Conservation (phyloP, 2,797 vertebrate genomes). For the Anguilla marmorata region DNA sequence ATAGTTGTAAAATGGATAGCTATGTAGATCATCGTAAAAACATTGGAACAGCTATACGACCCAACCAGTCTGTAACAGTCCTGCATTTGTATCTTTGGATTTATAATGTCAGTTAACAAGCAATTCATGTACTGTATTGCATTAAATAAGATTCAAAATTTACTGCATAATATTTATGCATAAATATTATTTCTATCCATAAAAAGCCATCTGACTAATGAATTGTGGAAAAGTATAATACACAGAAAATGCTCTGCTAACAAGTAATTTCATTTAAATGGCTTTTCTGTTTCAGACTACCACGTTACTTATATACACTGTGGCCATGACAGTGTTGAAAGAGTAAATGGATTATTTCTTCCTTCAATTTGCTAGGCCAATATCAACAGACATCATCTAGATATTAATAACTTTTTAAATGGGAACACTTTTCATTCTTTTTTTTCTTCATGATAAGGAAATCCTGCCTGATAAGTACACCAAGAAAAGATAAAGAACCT, state of each 20-base stretch:
- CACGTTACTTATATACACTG: not conserved
- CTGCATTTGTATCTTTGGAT: not conserved
- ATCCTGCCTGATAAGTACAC: constrained; percentile 54
- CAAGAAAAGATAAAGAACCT: constrained; percentile 50
- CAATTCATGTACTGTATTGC: not conserved
- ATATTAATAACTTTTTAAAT: constrained; percentile 49
- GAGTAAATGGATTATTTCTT: not conserved
- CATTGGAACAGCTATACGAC: not conserved
- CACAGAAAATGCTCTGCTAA: not conserved
- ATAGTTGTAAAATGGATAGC: not conserved
- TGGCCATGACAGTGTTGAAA: not conserved
- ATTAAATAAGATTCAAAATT: not conserved
- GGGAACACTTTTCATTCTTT: constrained; percentile 51
- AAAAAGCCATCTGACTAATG: not conserved
- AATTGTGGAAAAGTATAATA: not conserved
- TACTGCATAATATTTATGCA: not conserved
- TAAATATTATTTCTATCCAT: too few relatives aligned
- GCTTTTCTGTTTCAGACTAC: not conserved
- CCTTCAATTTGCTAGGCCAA: not conserved
- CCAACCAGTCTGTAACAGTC: not conserved
- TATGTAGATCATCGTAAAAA: not conserved
- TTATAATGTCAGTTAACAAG: not conserved
- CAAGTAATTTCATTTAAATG: not conserved
- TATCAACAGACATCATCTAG: not conserved
- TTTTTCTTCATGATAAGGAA: constrained; percentile 61